Base-by-base conservation (phyloP, 2,888 invertebrate species). In the Steinernema hermaphroditum region DNA sequence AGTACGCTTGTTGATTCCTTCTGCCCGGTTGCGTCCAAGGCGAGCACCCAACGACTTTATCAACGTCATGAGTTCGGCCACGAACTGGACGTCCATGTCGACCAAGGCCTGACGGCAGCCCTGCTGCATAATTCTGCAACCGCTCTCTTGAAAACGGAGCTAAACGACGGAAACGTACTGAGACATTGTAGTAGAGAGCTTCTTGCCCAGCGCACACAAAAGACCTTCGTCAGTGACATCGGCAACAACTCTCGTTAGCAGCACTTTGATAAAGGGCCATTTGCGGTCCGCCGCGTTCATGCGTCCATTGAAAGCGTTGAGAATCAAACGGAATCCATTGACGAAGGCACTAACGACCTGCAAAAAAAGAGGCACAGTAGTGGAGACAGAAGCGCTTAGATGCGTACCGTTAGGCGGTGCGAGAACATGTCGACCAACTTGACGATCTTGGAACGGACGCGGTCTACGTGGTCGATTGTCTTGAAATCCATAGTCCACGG, bases 231-330 rank as follows among this genome's bases (percentile, higher is more conserved):
- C n/a, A 16, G 8, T 46, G 8, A 46, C 19, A 9, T 6, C 6
- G 6, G n/a, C 6, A 16, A 46, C 46, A n/a, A 46, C 16, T 46
- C 46, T 46, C n/a, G n/a, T 46, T n/a, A 46, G 46, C n/a, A 46
- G n/a, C 46, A 46, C 46, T n/a, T 46, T 46, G 46, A 46, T 19
- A 16, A 46, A 46, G 4, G 46, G 46, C 46, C 46, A 46, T 46
- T 46, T n/a, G 16, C 46, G 46, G 16, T 46, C 46, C n/a, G n/a
- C 16, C n/a, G n/a, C 9, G n/a, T 14, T 46, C 46, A 46, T 46
- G 2, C 46, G 6, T 46, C 46, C 46, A n/a, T 14, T n/a, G n/a
- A 46, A 46, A 6, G 46, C 16, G 46, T 16, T 46, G 4, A 46
- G 16, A 4, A 46, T n/a, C 16, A 9, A 9, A 4, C 46, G 46